Conservation (phyloP, 2,888 invertebrate species). For the Venusia cambrica region DNA sequence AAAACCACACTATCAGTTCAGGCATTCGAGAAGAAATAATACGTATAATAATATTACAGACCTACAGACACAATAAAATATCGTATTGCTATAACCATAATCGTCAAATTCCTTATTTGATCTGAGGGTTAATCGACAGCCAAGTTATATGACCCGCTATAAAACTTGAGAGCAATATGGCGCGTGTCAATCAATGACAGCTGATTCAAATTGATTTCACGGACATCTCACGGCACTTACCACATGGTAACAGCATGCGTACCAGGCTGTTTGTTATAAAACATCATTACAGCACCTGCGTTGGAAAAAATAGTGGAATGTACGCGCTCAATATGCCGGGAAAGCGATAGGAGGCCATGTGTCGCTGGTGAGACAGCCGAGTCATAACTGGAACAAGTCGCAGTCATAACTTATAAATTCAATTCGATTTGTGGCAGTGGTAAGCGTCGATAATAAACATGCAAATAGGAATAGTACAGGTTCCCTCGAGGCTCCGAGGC, state of each 20-base stretch:
- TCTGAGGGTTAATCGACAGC: constrained; percentile 4
- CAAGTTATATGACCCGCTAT: constrained; percentile 2
- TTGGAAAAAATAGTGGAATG: constrained; percentile 4
- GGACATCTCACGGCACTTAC: constrained; percentile 32
- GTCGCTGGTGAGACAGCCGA: constrained; percentile 35
- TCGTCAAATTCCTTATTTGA: constrained; percentile 1
- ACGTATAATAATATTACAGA: neutral
- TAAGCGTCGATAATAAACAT: constrained; percentile 58
- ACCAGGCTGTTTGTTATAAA: constrained; percentile 18
- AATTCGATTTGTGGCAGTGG: constrained; percentile 43
- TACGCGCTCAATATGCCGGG: constrained; percentile 40
- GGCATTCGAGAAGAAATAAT: neutral
- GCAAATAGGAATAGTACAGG: constrained; percentile 51
- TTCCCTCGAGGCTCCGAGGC: constrained; percentile 43
- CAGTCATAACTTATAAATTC: constrained; percentile 39
- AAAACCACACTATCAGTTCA: constrained; percentile 11
- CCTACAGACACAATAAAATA: neutral
- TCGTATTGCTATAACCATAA: neutral
- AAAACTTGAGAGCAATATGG: constrained; percentile 14
- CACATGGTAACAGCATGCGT: constrained; percentile 37
- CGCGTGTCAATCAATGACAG: constrained; percentile 30
- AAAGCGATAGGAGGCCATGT: constrained; percentile 42
- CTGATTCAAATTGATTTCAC: constrained; percentile 39
- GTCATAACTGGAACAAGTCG: constrained; percentile 36
- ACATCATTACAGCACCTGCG: constrained; percentile 27